phyloP scores from a whole-genome alignment of 2,113 vertebrate genomes.

The Sorex araneus region DNA sequence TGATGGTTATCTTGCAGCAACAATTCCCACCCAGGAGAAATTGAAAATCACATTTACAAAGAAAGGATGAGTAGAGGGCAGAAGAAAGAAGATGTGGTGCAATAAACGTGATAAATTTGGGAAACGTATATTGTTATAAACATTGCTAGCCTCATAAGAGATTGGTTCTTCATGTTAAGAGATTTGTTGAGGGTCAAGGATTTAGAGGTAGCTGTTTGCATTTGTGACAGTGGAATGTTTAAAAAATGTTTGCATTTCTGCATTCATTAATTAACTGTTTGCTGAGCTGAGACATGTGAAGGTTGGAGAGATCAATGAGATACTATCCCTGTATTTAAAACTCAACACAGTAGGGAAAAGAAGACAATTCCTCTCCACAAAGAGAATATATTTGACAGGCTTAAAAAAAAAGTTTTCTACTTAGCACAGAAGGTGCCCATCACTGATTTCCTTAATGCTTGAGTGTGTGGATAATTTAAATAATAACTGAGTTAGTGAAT shows the following conservation, averaged over 20 bases:
- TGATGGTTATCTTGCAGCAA: conserved; percentile 49
- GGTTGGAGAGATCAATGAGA: background rate
- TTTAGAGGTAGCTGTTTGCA: background rate
- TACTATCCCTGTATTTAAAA: background rate
- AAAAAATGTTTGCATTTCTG: background rate
- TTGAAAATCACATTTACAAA: conserved; percentile 38
- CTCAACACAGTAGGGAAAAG: background rate
- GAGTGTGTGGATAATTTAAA: background rate
- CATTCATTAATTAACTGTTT: conserved; percentile 11
- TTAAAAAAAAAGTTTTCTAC: background rate
- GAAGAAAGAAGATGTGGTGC: background rate
- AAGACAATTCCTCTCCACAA: background rate
- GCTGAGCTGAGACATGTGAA: background rate
- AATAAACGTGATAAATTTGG: background rate
- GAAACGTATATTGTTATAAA: background rate
- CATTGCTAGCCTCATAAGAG: background rate
- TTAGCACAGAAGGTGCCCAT: background rate
- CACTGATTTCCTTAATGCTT: conserved; percentile 16
- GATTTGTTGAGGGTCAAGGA: background rate
- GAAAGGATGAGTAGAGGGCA: conserved; percentile 16
- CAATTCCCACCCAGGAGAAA: conserved; percentile 45
- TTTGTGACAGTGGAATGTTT: background rate
- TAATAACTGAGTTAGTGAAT: background rate
- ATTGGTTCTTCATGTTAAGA: background rate
- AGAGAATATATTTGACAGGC: background rate